Base-by-base conservation (phyloP, 2,888 invertebrate species). In the Colletes collaris region DNA sequence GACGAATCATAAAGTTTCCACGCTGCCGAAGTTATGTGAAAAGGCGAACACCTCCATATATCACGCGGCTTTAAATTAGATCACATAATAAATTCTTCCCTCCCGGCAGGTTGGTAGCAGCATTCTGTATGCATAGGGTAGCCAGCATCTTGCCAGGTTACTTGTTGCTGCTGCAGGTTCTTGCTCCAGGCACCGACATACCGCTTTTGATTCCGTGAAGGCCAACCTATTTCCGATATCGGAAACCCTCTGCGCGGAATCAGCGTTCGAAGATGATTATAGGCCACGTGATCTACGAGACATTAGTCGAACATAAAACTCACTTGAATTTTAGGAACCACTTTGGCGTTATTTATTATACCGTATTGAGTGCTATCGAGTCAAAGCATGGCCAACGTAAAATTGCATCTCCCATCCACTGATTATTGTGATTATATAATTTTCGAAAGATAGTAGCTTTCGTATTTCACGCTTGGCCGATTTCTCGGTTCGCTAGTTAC, bases 51-150 rank as follows among this genome's bases (percentile, higher is more conserved):
- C 79, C 68, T 64, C 64, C 84, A 84, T 85, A 86, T 84, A 87
- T 88, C 87, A 87, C 81, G 81, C 73, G 82, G 82, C 82, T 87
- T 86, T 89, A 91, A 92, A 92, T 91, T 90, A 91, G 90, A 89
- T 90, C 90, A 87, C 88, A 90, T 89, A 90, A 91, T 92, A 91
- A 91, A 92, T 92, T 91, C 88, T 89, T 88, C 82, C 85, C 86
- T 86, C 87, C 76, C 84, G 83, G 82, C 84, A 81, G 83, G 84
- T 82, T 91, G 91, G 92, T 91, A 91, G 92, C 90, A 87, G 89
- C 88, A 92, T 91, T 92, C 89, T 91, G 92, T 92, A 92, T 92
- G 92, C 92, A 92, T 92, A 92, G 92, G 89, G 91, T 91, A 91
- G 91, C 91, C 86, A 83, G 84, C 86, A 86, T 81, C 86, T 86